Evolutionary conservation across 2,888 invertebrate genomes (phyloP), one percentile per base, ranked within the genome.

Genomic region (Sarcophaga carnaria): DNA sequence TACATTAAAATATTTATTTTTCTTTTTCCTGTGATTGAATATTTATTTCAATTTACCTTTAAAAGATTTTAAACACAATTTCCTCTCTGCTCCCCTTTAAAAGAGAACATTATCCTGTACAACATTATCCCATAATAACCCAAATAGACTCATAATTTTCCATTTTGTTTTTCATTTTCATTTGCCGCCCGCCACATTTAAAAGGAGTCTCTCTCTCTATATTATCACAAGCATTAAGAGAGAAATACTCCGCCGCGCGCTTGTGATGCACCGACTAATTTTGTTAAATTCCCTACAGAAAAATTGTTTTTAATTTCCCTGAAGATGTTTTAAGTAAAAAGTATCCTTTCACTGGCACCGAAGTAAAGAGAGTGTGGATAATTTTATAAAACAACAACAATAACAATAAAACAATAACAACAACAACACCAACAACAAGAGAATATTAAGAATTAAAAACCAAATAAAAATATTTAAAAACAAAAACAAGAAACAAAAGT

Each of bases 281-380:
- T 37, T 83, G 78, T 37, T 45, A 78, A 83, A 78, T 78, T 67
- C 83, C 83, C 83, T 62, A 62, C 60, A 83, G 83, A 78, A 72
- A 78, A 70, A 83, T 83, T 74, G 62, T 63, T 75, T 49, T 84
- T 75, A 84, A 84, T 84, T 80, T 84, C 83, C 83, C 79, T 70
- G 59, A 75, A 80, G 79, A 80, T 84, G 75, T 80, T 84, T 37
- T 80, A 80, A 66, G 66, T 17, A 77, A 83, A 75, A 77, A 83
- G 72, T 74, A 74, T 83, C 49, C 66, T 49, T 66, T 72, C 49
- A 66, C 17, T 72, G 66, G 60, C 77, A 59, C 14, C 80, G 27
- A 60, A n/a, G 10, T 59, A 62, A 12, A 67, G 20, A 63, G 63
- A 37, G 11, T 14, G 37, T 37, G 37, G 8, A 37, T 37, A 37